phyloP scores from a whole-genome alignment of 2,888 invertebrate species.

The Drosophila fungiperda region DNA sequence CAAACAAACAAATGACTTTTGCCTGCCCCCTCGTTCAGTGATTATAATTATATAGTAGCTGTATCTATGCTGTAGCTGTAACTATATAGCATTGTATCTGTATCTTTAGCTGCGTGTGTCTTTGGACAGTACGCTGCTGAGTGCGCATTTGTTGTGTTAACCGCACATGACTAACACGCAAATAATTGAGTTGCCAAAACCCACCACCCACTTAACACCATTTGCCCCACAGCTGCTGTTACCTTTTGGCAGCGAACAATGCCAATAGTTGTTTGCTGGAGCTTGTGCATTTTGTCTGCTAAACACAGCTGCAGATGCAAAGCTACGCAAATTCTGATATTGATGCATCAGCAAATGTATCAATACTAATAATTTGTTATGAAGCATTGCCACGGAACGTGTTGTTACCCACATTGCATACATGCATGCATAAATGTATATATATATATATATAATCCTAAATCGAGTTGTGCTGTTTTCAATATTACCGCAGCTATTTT shows the following conservation, averaged over 20 bases:
- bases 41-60: conserved; percentile 51
- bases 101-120: conserved; percentile 15
- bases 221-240: background rate
- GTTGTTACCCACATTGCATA: conserved; percentile 38
- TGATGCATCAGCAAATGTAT: conserved; percentile 31
- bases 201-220: background rate
- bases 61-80: background rate
- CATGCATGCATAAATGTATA: background rate
- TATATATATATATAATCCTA: background rate
- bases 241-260: conserved; percentile 57
- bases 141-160: conserved; percentile 61
- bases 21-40: conserved; percentile 49
- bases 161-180: conserved; percentile 64
- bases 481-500: conserved; percentile 46
- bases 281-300: conserved; percentile 33
- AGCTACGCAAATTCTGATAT: conserved; percentile 7
- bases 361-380: conserved; percentile 28
- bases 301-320: background rate
- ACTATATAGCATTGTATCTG: conserved; percentile 19
- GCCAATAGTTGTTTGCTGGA: conserved; percentile 58
- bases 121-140: conserved; percentile 37
- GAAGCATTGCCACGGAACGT: conserved; percentile 30
- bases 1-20: conserved; percentile 58
- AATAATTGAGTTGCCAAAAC: conserved; percentile 61
- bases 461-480: background rate